phyloP scores from a whole-genome alignment of 1,140 invertebrate species.

The Cylas formicarius region DNA sequence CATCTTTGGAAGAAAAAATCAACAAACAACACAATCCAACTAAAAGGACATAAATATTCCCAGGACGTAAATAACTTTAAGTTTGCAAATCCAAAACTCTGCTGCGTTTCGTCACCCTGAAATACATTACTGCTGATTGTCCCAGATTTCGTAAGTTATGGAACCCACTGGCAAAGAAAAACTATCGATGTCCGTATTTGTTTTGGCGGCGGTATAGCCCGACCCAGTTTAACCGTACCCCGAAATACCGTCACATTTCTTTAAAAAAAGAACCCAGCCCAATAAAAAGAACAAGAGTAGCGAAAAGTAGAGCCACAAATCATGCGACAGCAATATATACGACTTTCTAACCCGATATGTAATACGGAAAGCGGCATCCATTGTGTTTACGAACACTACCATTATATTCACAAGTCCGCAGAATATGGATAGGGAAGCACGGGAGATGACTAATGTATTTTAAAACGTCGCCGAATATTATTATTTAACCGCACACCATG shows the following conservation, averaged over 20 bases:
- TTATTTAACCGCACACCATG: too few species aligned
- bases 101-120: too few species aligned
- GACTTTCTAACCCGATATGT: constrained; percentile 31
- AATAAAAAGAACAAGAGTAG: constrained; percentile 29
- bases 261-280: constrained; percentile 20
- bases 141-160: constrained; percentile 15
- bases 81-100: too few species aligned
- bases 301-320: constrained; percentile 36
- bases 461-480: constrained; percentile 7
- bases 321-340: constrained; percentile 32
- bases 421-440: constrained; percentile 5
- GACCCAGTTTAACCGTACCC: constrained; percentile 27
- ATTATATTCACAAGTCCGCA: constrained; percentile 26
- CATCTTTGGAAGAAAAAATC: too few species aligned
- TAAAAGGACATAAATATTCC: too few species aligned
- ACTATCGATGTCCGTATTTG: constrained; percentile 26
- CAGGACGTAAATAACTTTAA: too few species aligned
- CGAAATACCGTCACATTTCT: constrained; percentile 24
- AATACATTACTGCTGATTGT: constrained; percentile 19
- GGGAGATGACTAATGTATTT: constrained; percentile 14
- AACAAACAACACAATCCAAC: too few species aligned
- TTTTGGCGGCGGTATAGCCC: constrained; percentile 23
- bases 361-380: constrained; percentile 26
- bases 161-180: constrained; percentile 19
- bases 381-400: constrained; percentile 32